Conservation (phyloP, 2,888 invertebrate genomes). For the Ophion slaviceki region DNA sequence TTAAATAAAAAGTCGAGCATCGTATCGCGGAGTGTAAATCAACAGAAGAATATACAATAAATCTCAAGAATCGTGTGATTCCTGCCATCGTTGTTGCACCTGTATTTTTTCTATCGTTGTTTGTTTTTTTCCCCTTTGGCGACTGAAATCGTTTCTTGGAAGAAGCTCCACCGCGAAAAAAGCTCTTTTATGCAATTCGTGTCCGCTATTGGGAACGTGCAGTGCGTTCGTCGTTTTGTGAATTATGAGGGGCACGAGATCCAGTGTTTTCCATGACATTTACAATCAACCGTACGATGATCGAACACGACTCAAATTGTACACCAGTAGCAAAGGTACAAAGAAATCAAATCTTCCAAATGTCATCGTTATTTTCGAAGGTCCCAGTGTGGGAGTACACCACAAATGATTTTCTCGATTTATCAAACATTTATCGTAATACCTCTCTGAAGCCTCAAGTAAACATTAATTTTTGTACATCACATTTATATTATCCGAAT, state of each 20-base stretch:
- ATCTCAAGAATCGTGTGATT: slow-evolving; percentile 6
- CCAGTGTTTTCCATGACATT: slow-evolving; percentile 84
- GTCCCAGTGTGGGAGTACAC: neutral
- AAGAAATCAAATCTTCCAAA: neutral
- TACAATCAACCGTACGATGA: slow-evolving; percentile 84
- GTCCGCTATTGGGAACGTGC: slow-evolving; percentile 25
- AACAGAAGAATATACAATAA: slow-evolving; percentile 8
- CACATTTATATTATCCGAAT: neutral
- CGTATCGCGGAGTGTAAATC: slow-evolving; percentile 6
- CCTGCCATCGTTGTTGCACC: neutral
- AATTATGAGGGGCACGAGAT: slow-evolving; percentile 78
- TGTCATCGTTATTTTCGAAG: neutral
- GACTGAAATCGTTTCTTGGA: slow-evolving; percentile 24
- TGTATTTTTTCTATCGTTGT: slow-evolving; percentile 1
- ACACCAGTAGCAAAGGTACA: slow-evolving; percentile 81
- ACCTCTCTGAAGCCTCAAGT: neutral
- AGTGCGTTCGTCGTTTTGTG: slow-evolving; percentile 43
- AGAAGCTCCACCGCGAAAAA: slow-evolving; percentile 35
- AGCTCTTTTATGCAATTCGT: slow-evolving; percentile 56
- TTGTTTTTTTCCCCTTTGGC: slow-evolving; percentile 38
- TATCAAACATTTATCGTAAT: neutral
- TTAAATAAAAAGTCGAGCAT: slow-evolving; percentile 53
- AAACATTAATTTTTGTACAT: neutral
- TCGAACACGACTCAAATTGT: slow-evolving; percentile 80
- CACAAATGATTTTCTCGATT: neutral